phyloP scores from a whole-genome alignment of 2,888 invertebrate species.

The Drosophila borealis region DNA sequence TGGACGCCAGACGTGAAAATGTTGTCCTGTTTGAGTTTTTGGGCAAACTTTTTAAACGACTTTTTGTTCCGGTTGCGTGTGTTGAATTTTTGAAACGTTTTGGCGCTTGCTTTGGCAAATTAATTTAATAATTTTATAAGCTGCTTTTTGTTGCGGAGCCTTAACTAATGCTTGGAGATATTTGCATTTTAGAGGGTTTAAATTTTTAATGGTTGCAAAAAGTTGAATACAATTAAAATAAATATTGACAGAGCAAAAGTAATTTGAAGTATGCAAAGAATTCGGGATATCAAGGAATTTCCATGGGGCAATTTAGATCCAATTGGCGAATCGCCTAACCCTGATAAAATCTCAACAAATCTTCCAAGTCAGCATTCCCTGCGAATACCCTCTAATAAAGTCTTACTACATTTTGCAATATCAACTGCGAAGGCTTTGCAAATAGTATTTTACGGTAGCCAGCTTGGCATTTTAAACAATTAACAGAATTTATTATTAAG shows the following conservation, averaged over 20 bases:
- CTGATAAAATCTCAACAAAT: too few species aligned
- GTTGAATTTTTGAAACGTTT: conserved; percentile 23
- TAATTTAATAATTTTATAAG: conserved; percentile 26
- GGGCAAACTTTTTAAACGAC: conserved; percentile 53
- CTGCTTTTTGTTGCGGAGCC: neutral
- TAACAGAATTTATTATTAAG: conserved; percentile 54
- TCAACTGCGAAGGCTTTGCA: neutral
- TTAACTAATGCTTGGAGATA: too few species aligned
- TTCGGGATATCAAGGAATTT: too few species aligned
- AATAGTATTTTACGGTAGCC: conserved; percentile 11
- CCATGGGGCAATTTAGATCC: too few species aligned
- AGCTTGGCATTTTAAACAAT: conserved; percentile 42
- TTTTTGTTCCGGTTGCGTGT: conserved; percentile 39
- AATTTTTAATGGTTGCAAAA: too few species aligned
- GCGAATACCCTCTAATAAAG: neutral
- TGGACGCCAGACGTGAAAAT: conserved; percentile 8
- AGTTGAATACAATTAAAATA: too few species aligned
- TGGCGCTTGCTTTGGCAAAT: conserved; percentile 16
- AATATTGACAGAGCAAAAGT: too few species aligned
- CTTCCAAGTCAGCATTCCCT: too few species aligned
- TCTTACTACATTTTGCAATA: neutral
- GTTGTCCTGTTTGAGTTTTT: conserved; percentile 11
- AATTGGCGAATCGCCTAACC: too few species aligned
- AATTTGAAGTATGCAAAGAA: too few species aligned
- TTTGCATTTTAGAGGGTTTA: too few species aligned